Evolutionary conservation across 2,113 vertebrate genomes (phyloP), one percentile per base, ranked within the genome.

Genomic region (Bettongia penicillata): DNA sequence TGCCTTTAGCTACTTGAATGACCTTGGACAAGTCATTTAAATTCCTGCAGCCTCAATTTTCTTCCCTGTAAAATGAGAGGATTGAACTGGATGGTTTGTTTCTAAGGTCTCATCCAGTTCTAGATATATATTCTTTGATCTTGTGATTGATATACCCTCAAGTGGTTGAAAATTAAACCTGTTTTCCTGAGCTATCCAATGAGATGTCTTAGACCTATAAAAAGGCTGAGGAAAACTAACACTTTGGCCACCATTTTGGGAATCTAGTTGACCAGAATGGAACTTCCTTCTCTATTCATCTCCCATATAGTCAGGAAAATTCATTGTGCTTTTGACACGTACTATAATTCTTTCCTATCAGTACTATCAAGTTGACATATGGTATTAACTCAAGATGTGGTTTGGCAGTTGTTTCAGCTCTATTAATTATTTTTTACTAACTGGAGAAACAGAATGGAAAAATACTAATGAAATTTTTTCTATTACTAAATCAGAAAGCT

Each of bases 381-480:
- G 0, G 19, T 43, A 84, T 84, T 84, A 19, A 84, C 68, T 43
- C 37, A 84, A 43, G 68, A 84, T 43, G n/a, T 43, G 19, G 19
- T 43, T 57, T 94, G 50, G 25, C 37, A 48, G 51, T 90, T 61
- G 91, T 47, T 43, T 7, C 53, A 53, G 25, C 52, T 55, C 90
- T 93, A 48, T 90, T 53, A 47, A 91, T 31, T 50, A 53, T 68
- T 25, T 14, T 25, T 14, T 89, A 55, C 91, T 84, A 52, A 57
- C 28, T n/a, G 43, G 16, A 84, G n/a, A n/a, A 26, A 93, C 43
- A 25, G 8, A 7, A 89, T 14, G 52, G 24, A 37, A 23, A 43
- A n/a, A n/a, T 53, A 31, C 7, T 90, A 95, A 43, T 50, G 9
- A 77, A 94, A 94, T 90, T 90, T 31, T 90, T 95, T 14, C 49